Evolutionary conservation across 1,140 invertebrate genomes (phyloP).

Genomic region (Drosophila orosa): DNA sequence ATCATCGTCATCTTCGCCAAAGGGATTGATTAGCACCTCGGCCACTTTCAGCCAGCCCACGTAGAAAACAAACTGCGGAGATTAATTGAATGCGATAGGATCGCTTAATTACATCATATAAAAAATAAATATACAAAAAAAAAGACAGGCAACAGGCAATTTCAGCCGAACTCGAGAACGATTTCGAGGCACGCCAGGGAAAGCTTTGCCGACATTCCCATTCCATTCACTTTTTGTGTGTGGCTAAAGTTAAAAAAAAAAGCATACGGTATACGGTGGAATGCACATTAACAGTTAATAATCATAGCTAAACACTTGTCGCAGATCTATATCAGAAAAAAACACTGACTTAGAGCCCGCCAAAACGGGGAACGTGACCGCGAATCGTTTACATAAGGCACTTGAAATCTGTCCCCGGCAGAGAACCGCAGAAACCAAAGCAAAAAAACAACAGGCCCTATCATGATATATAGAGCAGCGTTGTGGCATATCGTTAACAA

Average conservation of each 20-base stretch:
- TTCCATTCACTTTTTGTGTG: constrained; percentile 58
- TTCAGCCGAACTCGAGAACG: constrained; percentile 44
- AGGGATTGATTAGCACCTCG: constrained; percentile 95
- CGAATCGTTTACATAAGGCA: constrained; percentile 75
- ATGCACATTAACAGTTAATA: constrained; percentile 44
- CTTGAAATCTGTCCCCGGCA: constrained; percentile 65
- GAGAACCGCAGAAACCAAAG: constrained; percentile 62
- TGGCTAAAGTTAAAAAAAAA: constrained; percentile 5
- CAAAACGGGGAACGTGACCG: constrained; percentile 58
- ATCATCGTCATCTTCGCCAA: constrained; percentile 97
- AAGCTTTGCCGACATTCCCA: constrained; percentile 20
- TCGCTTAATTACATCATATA: constrained; percentile 38
- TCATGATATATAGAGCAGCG: constrained; percentile 40
- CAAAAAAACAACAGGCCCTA: constrained; percentile 40
- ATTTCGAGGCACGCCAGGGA: constrained; percentile 28
- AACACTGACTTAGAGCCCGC: constrained; percentile 8
- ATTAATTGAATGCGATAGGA: constrained; percentile 44
- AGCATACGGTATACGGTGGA: constrained; percentile 7
- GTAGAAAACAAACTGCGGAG: constrained; percentile 96
- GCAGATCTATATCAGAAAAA: constrained; percentile 27
- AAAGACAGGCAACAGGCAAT: constrained; percentile 2
- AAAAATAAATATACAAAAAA: constrained; percentile 10
- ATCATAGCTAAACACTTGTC: constrained; percentile 45
- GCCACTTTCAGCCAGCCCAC: constrained; percentile 98
- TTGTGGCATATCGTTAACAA: constrained; percentile 52